Base-by-base conservation (phyloP, 2,113 vertebrate species). In the Rhabdomys dilectus region DNA sequence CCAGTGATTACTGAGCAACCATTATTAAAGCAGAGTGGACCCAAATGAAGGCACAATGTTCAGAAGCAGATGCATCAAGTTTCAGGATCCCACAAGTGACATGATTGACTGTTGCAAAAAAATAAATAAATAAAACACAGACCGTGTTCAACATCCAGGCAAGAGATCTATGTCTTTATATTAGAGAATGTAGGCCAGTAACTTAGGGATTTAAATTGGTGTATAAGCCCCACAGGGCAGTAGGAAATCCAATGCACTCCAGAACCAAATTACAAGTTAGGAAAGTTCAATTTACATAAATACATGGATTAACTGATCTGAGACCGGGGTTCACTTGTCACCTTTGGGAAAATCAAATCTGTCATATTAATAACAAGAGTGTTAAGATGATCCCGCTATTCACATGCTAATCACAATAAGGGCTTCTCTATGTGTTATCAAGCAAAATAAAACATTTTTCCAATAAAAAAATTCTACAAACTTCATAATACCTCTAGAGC, bases 401-500 rank as follows among this genome's bases (percentile, higher is more conserved):
- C 91, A 98, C 96, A 98, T 97, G 94, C 96, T 98, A 97, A 98
- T 98, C 95, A 97, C 94, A 97, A 81, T 91, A 97, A 96, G 93
- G 64, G 91, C 91, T 97, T 97, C 93, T 93, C 97, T 94, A 51
- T 56, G 5, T 91, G 87, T 93, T 97, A 97, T 96, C 93, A 77
- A 94, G 96, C 95, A 97, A 97, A 98, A 97, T 94, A 97, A 98
- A 97, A 94, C 93, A 97, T 97, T 98, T 96, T 96, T 96, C 87
- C 80, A 96, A 97, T 93, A 88, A 85, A 90, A 97, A 96, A 93
- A 96, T 96, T 95, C 89, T 85, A 80, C 97, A 97, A 96, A 97
- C 93, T 97, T 98, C 75, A 42, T 97, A 96, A 97, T 97, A 97
- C 95, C 96, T 97, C 88, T 39, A 93, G 97, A 97, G 95, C 84